These are phyloP conservation scores for Nasua narica DNA, from an alignment of 2,797 vertebrate species.

Conservation along the genomic window DNA sequence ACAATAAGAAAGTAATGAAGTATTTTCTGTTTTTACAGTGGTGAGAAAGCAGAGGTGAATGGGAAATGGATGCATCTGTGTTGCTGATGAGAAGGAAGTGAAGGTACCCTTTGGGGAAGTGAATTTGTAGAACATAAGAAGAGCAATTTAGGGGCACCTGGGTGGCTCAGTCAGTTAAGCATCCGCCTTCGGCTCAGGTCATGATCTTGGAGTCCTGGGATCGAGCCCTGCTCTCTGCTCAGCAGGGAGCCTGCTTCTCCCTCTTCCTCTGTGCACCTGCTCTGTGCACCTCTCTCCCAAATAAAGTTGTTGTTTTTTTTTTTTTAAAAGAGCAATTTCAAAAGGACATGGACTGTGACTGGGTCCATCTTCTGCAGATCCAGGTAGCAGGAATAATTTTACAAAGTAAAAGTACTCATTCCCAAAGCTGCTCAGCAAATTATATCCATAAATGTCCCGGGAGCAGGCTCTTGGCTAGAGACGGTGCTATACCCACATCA, in stretches of 20 bases:
- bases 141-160: background rate
- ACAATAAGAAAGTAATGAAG: background rate
- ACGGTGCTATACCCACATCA: background rate
- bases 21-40: background rate
- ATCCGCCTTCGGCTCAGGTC: background rate
- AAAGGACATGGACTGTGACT: background rate
- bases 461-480: background rate
- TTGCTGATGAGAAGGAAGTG: background rate
- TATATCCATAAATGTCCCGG: background rate
- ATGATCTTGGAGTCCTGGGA: background rate
- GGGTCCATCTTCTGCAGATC: background rate
- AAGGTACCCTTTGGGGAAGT: background rate
- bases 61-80: background rate
- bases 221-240: background rate
- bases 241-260: background rate
- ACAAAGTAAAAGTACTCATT: background rate
- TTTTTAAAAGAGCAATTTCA: background rate
- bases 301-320: background rate
- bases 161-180: background rate
- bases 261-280: background rate
- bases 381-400: background rate
- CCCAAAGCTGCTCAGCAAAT: background rate
- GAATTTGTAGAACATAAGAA: background rate
- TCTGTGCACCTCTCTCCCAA: background rate
- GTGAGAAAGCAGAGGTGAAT: background rate